phyloP scores from a whole-genome alignment of 2,797 vertebrate species.

The Sandelia bainsii region DNA sequence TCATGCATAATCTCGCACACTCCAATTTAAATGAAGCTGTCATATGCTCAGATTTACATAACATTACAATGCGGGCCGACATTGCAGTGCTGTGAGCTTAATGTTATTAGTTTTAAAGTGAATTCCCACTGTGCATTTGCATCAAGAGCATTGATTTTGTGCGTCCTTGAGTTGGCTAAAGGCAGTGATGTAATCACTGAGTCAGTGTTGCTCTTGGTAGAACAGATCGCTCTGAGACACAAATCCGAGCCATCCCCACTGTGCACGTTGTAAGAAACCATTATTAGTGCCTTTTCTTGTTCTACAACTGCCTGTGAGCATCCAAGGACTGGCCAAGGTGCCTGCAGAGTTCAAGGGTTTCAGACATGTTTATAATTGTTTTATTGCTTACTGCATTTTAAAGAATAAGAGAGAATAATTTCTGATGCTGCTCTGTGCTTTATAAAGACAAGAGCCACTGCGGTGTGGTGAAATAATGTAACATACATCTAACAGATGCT shows the following conservation, averaged over 20 bases:
- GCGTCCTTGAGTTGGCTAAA: slow-evolving; percentile 75
- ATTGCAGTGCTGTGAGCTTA: slow-evolving; percentile 74
- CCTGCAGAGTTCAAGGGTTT: slow-evolving; percentile 36
- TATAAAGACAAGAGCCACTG: not conserved
- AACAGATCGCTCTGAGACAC: slow-evolving; percentile 53
- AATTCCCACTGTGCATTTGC: slow-evolving; percentile 76
- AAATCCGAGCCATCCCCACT: slow-evolving; percentile 46
- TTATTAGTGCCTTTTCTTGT: slow-evolving; percentile 32
- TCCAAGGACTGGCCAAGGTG: slow-evolving; percentile 43
- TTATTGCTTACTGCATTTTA: not conserved
- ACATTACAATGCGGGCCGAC: slow-evolving; percentile 81
- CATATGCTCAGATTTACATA: slow-evolving; percentile 85
- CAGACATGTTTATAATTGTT: not conserved
- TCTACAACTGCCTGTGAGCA: slow-evolving; percentile 25
- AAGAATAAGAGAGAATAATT: not conserved
- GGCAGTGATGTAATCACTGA: slow-evolving; percentile 80
- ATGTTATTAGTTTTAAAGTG: slow-evolving; percentile 83
- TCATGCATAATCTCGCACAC: slow-evolving; percentile 76
- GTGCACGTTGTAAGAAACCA: slow-evolving; percentile 40
- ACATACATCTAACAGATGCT: not conserved
- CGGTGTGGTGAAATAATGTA: not conserved
- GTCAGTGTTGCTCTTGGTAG: slow-evolving; percentile 70
- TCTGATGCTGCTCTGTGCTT: not conserved
- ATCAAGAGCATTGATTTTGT: slow-evolving; percentile 80
- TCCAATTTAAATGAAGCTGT: slow-evolving; percentile 79